These are phyloP conservation scores for Syngnathus acus DNA, from an alignment of 2,797 vertebrate genomes.

Conservation along the genomic window DNA sequence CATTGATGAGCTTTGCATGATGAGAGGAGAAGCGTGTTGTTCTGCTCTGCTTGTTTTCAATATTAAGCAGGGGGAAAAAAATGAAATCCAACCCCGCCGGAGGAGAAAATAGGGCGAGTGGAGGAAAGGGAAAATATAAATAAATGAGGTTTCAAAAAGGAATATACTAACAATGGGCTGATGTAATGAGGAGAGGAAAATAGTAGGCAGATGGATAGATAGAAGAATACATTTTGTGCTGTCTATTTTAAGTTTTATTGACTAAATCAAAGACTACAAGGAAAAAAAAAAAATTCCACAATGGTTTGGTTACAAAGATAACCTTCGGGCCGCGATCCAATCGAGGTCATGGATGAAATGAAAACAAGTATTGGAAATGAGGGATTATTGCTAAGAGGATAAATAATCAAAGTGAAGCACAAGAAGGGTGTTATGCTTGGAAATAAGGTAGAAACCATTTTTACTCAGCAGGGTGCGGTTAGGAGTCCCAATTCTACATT, in stretches of 20 bases:
- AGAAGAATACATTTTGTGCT: neutral
- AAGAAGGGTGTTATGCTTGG: too few species aligned
- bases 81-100: neutral
- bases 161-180: slow-evolving; percentile 24
- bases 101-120: slow-evolving; percentile 11
- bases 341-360: slow-evolving; percentile 37
- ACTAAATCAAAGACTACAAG: neutral
- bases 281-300: slow-evolving; percentile 42
- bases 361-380: slow-evolving; percentile 15
- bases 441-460: neutral
- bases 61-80: slow-evolving; percentile 10
- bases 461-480: neutral
- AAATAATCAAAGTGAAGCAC: slow-evolving; percentile 14
- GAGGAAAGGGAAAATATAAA: slow-evolving; percentile 24
- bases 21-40: slow-evolving; percentile 36
- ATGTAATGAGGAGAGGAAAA: slow-evolving; percentile 10
- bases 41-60: slow-evolving; percentile 23
- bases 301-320: slow-evolving; percentile 33
- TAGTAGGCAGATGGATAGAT: neutral
- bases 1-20: slow-evolving; percentile 23
- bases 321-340: slow-evolving; percentile 42
- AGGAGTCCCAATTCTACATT: neutral
- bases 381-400: slow-evolving; percentile 25
- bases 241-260: neutral
- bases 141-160: slow-evolving; percentile 27